A percentile compares a stretch with the other conserved stretches of the same genome.
These are phyloP conservation scores for Aspidoscelis tigris DNA, from an alignment of 2,113 vertebrate genomes.

Conservation along the genomic window DNA sequence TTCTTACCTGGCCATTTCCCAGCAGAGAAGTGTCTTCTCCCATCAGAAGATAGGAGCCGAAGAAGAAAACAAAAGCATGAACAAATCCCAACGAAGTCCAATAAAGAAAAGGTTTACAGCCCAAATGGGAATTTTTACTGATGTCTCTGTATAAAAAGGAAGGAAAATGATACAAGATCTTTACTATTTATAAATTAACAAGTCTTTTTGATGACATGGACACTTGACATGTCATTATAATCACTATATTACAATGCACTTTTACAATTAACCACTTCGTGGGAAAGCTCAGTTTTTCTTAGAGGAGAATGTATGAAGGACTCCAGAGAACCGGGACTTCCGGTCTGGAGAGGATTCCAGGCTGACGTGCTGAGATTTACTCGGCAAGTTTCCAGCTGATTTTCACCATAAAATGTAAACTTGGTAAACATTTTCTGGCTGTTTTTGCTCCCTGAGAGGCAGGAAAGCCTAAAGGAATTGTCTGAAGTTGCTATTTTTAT, in stretches of 20 bases:
- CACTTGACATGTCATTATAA: neutral
- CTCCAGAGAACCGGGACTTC: no score
- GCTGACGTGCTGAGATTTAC: no score
- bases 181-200: neutral
- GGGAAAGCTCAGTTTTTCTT: neutral
- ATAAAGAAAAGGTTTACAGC: constrained; percentile 93
- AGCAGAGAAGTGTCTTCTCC: constrained; percentile 92
- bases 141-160: constrained; percentile 87
- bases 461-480: no score
- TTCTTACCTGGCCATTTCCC: constrained; percentile 94
- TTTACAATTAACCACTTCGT: no score
- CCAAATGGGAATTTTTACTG: constrained; percentile 92
- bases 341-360: no score
- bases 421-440: no score
- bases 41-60: constrained; percentile 94
- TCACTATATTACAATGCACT: neutral
- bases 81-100: constrained; percentile 96
- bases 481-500: no score
- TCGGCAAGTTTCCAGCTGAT: no score
- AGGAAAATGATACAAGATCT: neutral
- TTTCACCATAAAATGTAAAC: no score
- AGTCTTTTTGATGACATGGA: neutral
- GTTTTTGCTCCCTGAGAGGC: no score
- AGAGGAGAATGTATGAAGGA: no score
- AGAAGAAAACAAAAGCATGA: constrained; percentile 97